Evolutionary conservation across 2,797 vertebrate genomes (phyloP), one percentile per base, ranked within the genome.

Genomic region (Falco biarmicus): DNA sequence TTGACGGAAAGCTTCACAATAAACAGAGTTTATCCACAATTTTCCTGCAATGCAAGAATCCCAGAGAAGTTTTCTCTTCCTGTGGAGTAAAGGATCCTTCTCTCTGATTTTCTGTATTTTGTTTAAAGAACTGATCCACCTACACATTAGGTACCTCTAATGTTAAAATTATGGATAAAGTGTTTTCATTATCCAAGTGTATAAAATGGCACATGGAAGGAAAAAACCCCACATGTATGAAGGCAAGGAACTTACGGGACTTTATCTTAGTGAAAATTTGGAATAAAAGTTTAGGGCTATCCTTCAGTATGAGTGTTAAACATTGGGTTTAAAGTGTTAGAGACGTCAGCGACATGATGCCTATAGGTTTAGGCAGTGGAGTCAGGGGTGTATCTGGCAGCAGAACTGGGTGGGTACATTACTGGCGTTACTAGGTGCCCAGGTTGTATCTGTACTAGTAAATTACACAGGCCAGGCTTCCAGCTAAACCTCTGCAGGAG

Each of bases 1-100:
- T 74, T 73, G 32, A 53, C 93, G 84, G 75, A 29, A 93, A 92
- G 45, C 93, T 96, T 85, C 51, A 80, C 68, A 91, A 64, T 45
- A 87, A 70, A 21, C 51, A 84, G 26, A 68, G 90, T 93, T 88
- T 90, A 31, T 79, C 54, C 63, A 69, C 50, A 22, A 63, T 79
- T 95, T 91, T 51, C 66, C 24, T 73, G 22, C 9, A 70, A 1
- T 71, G 29, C 15, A 87, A 77, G 48, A 60, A 68, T 39, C 4
- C 15, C 45, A 34, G 9, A 41, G 18, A 6, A 26, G 48, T 64
- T 95, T 94, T 76, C 3, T 60, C 53, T 68, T 78, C 26, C 47
- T 59, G 8, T 21, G 56, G n/a, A 66, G 15, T 32, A 75, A 88
- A 78, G 7, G 1, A 3, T 76, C 31, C 20, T 64, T 90, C 34